These are phyloP conservation scores for Margaritifera margaritifera DNA, from an alignment of 2,888 invertebrate genomes.

Conservation along the genomic window DNA sequence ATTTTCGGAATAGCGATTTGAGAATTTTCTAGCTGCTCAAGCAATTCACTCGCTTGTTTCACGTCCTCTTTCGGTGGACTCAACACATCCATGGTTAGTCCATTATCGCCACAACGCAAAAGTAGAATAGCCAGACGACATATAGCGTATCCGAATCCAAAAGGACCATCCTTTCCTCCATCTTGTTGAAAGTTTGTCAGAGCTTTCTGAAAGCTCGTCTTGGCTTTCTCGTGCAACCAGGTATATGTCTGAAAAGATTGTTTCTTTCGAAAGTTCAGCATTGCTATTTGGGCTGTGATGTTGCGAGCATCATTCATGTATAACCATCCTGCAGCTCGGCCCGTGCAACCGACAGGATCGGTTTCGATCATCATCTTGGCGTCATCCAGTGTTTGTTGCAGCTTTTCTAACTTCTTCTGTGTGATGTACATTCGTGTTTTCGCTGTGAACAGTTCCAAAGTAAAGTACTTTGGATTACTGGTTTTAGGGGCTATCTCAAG, in stretches of 20 bases:
- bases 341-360: constrained; percentile 38
- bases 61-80: constrained; percentile 27
- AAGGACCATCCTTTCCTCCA: constrained; percentile 47
- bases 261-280: constrained; percentile 35
- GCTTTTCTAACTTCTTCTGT: constrained; percentile 39
- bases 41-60: constrained; percentile 25
- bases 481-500: constrained; percentile 36
- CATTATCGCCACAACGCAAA: constrained; percentile 41
- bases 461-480: constrained; percentile 40
- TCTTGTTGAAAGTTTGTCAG: constrained; percentile 40
- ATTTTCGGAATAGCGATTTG: constrained; percentile 37
- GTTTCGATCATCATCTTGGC: constrained; percentile 45
- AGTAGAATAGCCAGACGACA: constrained; percentile 35
- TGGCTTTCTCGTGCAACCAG: constrained; percentile 25
- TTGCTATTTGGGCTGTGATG: constrained; percentile 28
- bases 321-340: constrained; percentile 46
- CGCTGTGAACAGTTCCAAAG: constrained; percentile 39
- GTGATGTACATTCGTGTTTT: constrained; percentile 44
- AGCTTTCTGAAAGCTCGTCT: constrained; percentile 34
- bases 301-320: constrained; percentile 43
- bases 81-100: constrained; percentile 32
- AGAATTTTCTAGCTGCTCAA: constrained; percentile 36
- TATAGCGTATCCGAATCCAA: constrained; percentile 41
- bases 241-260: constrained; percentile 27
- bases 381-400: constrained; percentile 34